These are phyloP conservation scores for Amazona ochrocephala DNA, from an alignment of 2,797 vertebrate species.

Conservation along the genomic window DNA sequence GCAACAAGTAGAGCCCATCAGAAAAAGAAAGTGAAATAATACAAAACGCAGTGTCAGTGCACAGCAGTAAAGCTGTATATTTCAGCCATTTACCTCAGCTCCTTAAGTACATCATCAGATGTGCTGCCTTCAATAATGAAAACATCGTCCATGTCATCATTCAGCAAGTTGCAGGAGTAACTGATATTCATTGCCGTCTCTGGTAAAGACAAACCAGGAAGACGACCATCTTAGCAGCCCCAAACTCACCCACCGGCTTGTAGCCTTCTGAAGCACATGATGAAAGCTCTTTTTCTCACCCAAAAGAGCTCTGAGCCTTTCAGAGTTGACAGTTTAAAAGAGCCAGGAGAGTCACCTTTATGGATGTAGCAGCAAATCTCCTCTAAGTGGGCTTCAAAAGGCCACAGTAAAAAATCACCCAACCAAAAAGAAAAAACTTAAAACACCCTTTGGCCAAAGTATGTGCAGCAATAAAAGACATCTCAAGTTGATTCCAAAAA, in stretches of 20 bases:
- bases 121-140: slow-evolving; percentile 84
- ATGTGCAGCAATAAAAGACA: neutral
- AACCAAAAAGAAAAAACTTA: neutral
- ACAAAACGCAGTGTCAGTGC: neutral
- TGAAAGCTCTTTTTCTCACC: neutral
- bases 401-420: neutral
- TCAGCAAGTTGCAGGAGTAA: slow-evolving; percentile 92
- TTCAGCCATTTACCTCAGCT: slow-evolving; percentile 83
- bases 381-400: neutral
- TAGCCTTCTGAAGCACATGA: neutral
- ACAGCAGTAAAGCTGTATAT: neutral
- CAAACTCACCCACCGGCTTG: neutral
- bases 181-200: slow-evolving; percentile 95
- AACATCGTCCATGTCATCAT: slow-evolving; percentile 89
- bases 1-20: neutral
- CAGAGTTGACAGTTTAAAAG: neutral
- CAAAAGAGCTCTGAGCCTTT: neutral
- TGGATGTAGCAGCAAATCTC: neutral
- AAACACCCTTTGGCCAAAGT: neutral
- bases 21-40: neutral
- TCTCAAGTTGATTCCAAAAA: neutral
- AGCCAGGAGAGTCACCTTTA: neutral
- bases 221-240: neutral
- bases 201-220: slow-evolving; percentile 52
- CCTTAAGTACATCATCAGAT: slow-evolving; percentile 77